phyloP scores from a whole-genome alignment of 2,113 vertebrate genomes.

The Chelonoidis abingdonii region DNA sequence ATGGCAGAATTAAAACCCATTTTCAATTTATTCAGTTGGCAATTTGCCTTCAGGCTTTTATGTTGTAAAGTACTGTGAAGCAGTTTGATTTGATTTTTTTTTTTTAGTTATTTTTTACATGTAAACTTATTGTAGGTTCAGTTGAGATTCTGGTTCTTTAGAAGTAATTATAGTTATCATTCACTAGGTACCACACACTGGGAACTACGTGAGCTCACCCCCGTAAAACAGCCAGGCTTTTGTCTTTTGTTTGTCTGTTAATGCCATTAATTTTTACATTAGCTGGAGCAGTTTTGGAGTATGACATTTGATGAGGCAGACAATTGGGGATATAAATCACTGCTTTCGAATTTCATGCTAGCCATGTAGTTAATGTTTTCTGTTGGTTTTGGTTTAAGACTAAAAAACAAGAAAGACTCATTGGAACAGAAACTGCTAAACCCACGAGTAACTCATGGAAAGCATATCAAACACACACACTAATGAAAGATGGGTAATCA shows the following conservation, averaged over 20 bases:
- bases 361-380: background rate
- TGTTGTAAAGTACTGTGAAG: background rate
- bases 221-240: background rate
- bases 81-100: background rate
- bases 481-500: background rate
- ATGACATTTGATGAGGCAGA: background rate
- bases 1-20: accelerated
- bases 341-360: background rate
- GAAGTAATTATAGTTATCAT: background rate
- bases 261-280: background rate
- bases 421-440: background rate
- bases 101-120: background rate
- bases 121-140: background rate
- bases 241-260: too few relatives aligned
- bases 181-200: background rate
- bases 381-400: background rate
- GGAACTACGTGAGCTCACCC: background rate
- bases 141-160: background rate
- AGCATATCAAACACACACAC: background rate
- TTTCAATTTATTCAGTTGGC: background rate
- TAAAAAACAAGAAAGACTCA: background rate
- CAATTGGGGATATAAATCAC: too few relatives aligned
- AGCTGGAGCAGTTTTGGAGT: background rate
- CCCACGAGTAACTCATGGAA: background rate
- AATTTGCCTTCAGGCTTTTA: background rate